phyloP scores from a whole-genome alignment of 2,888 invertebrate species.

The Drosophila meridionalis region DNA sequence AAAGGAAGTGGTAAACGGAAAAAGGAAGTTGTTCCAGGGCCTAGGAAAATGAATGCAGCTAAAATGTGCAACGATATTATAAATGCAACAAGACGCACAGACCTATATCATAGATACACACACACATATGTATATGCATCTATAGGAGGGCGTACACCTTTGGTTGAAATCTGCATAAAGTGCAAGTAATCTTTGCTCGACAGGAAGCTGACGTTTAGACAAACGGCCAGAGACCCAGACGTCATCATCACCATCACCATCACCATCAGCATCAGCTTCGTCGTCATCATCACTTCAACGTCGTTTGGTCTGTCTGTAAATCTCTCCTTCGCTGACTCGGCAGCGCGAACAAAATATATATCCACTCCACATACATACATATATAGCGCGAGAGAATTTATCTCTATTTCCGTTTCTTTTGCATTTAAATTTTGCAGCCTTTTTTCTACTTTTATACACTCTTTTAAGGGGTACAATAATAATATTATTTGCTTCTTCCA shows the following conservation, averaged over 20 bases:
- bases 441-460: constrained; percentile 25
- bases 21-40: constrained; percentile 68
- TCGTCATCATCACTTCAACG: constrained; percentile 41
- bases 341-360: constrained; percentile 40
- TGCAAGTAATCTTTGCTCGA: constrained; percentile 70
- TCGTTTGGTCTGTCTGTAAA: constrained; percentile 63
- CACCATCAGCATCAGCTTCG: constrained; percentile 27
- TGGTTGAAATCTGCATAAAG: constrained; percentile 63
- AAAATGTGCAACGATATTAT: constrained; percentile 26
- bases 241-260: constrained; percentile 43
- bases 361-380: constrained; percentile 12
- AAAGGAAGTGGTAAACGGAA: constrained; percentile 64
- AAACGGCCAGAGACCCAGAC: constrained; percentile 64
- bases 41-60: constrained; percentile 30
- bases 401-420: constrained; percentile 80
- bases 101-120: neutral
- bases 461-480: neutral
- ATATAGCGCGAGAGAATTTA: constrained; percentile 61
- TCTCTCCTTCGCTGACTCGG: constrained; percentile 72
- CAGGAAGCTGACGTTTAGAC: constrained; percentile 78
- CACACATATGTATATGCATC: neutral
- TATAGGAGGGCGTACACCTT: constrained; percentile 51
- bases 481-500: neutral
- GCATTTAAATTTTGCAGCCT: constrained; percentile 62
- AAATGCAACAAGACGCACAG: constrained; percentile 26